Percentiles rank a stretch among this genome's conserved stretches.
phyloP scores from a whole-genome alignment of 2,888 invertebrate genomes.

The Epiblema foenella region DNA sequence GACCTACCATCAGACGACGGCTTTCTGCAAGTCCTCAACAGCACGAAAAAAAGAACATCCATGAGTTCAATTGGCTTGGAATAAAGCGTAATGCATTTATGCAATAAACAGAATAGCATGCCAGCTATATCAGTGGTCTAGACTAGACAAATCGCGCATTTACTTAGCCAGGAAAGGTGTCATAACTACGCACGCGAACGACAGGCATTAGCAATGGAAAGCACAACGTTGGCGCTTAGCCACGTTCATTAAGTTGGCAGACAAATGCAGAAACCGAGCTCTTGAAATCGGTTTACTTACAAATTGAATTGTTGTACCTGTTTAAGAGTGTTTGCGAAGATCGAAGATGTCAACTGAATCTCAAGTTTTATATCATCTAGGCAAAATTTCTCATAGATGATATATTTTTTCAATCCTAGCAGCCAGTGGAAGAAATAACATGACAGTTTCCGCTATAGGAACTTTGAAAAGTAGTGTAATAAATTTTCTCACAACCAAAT shows the following conservation, averaged over 20 bases:
- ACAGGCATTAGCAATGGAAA: constrained; percentile 23
- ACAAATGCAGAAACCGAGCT: background rate
- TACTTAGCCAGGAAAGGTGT: constrained; percentile 12
- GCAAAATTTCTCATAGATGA: too few relatives aligned
- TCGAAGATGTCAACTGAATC: too few relatives aligned
- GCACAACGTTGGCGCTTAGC: constrained; percentile 18
- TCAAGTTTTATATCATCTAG: too few relatives aligned
- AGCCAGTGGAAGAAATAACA: background rate
- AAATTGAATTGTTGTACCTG: background rate
- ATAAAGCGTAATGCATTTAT: background rate
- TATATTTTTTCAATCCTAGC: background rate
- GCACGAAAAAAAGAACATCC: background rate
- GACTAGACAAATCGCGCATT: constrained; percentile 10
- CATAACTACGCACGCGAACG: constrained; percentile 11
- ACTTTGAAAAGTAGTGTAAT: background rate
- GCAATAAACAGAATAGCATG: background rate
- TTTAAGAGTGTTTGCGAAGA: too few relatives aligned
- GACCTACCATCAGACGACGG: background rate
- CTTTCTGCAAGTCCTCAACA: background rate
- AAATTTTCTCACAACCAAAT: background rate
- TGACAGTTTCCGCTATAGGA: background rate
- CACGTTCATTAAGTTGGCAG: constrained; percentile 14
- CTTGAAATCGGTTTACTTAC: background rate
- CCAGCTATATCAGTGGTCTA: background rate
- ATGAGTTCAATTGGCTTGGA: too few relatives aligned